phyloP scores from a whole-genome alignment of 2,888 invertebrate genomes.

The Meganola albula region DNA sequence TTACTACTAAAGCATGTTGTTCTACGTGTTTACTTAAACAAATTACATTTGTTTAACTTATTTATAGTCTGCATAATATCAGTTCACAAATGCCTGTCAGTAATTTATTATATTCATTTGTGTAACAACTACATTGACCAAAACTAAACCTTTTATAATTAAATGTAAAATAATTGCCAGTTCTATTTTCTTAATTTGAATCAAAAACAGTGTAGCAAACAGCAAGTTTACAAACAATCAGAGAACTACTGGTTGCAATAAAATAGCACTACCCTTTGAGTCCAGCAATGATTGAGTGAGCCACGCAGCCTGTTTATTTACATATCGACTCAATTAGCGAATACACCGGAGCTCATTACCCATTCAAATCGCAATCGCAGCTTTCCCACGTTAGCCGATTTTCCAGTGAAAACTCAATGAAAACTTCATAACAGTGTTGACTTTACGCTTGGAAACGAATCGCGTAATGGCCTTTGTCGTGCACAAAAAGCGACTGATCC shows the following conservation, averaged over 20 bases:
- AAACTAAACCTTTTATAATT: too few relatives aligned
- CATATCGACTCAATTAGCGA: slow-evolving; percentile 70
- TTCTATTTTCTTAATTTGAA: too few relatives aligned
- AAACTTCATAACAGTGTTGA: slow-evolving; percentile 73
- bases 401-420: slow-evolving; percentile 60
- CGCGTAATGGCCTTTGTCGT: slow-evolving; percentile 70
- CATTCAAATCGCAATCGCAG: slow-evolving; percentile 68
- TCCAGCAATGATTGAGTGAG: slow-evolving; percentile 53
- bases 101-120: too few relatives aligned
- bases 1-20: slow-evolving; percentile 21
- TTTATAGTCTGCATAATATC: slow-evolving; percentile 16
- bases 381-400: slow-evolving; percentile 65
- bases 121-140: too few relatives aligned
- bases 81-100: too few relatives aligned
- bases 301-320: slow-evolving; percentile 58
- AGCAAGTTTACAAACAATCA: slow-evolving; percentile 50
- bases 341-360: slow-evolving; percentile 63
- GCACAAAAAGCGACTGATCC: slow-evolving; percentile 72
- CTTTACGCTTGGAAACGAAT: slow-evolving; percentile 66
- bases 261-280: slow-evolving; percentile 57
- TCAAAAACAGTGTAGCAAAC: too few relatives aligned
- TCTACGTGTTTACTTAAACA: slow-evolving; percentile 22
- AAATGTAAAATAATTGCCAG: too few relatives aligned
- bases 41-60: slow-evolving; percentile 26
- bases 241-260: slow-evolving; percentile 39